phyloP scores from a whole-genome alignment of 2,113 vertebrate genomes.

The Pontoporia blainvillei region DNA sequence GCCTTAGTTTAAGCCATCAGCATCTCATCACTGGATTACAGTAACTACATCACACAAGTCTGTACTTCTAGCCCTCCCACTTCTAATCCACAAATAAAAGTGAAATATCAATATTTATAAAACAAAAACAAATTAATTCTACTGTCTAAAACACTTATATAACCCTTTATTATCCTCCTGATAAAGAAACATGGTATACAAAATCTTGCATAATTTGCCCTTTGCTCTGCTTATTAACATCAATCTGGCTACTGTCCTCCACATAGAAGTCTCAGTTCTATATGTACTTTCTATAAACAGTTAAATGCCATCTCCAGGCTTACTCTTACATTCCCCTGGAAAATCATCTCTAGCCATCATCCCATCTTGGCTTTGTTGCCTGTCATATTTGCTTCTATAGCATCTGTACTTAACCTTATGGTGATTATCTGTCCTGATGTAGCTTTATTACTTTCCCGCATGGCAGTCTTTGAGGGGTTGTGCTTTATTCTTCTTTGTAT shows the following conservation, averaged over 20 bases:
- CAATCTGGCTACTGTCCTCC: background rate
- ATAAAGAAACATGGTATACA: background rate
- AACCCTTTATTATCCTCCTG: background rate
- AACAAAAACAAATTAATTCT: background rate
- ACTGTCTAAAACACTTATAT: background rate
- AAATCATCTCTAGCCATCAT: background rate
- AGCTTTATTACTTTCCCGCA: background rate
- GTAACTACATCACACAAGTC: background rate
- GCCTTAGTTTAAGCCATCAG: background rate
- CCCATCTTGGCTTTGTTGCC: too few relatives aligned
- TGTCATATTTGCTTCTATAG: background rate
- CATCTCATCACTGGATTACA: background rate
- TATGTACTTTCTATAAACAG: background rate
- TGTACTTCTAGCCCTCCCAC: background rate
- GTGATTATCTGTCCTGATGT: too few relatives aligned
- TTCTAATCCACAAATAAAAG: background rate
- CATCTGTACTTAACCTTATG: too few relatives aligned
- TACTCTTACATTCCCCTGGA: background rate
- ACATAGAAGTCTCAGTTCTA: background rate
- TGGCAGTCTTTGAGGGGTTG: rapidly evolving
- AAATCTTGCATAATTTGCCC: too few relatives aligned
- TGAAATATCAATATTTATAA: background rate
- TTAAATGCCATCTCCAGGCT: background rate
- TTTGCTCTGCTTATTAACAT: background rate
- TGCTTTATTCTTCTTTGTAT: background rate